Evolutionary conservation across 2,113 vertebrate genomes (phyloP).

Genomic region (Bos taurus): DNA sequence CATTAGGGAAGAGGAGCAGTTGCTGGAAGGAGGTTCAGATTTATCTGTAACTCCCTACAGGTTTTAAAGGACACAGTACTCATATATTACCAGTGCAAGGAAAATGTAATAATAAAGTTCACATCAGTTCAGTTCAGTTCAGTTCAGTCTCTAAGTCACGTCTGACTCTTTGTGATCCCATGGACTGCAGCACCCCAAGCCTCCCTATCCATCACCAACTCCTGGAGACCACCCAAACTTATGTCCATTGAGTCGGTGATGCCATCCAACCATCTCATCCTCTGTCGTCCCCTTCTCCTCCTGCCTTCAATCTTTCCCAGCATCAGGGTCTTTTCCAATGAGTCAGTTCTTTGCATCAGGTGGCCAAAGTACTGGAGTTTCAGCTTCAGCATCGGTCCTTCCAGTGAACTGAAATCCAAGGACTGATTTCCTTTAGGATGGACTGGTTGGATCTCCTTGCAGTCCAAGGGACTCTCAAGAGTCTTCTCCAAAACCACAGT

Average conservation of each 20-base stretch:
- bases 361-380: neutral
- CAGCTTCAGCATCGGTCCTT: neutral
- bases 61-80: neutral
- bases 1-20: neutral
- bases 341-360: neutral
- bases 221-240: accelerated
- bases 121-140: neutral
- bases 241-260: neutral
- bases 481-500: neutral
- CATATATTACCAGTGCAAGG: neutral
- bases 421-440: neutral
- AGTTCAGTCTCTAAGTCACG: neutral
- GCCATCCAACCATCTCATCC: neutral
- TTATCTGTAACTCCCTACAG: neutral
- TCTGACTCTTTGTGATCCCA: neutral
- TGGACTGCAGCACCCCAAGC: neutral
- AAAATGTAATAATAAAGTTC: neutral
- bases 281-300: neutral
- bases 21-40: neutral
- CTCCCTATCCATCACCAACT: neutral
- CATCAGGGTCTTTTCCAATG: neutral
- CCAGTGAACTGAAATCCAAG: neutral
- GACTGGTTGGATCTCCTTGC: neutral
- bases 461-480: neutral
- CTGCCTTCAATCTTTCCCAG: neutral